Evolutionary conservation across 2,888 invertebrate genomes (phyloP).

Genomic region (Phasia obesa): DNA sequence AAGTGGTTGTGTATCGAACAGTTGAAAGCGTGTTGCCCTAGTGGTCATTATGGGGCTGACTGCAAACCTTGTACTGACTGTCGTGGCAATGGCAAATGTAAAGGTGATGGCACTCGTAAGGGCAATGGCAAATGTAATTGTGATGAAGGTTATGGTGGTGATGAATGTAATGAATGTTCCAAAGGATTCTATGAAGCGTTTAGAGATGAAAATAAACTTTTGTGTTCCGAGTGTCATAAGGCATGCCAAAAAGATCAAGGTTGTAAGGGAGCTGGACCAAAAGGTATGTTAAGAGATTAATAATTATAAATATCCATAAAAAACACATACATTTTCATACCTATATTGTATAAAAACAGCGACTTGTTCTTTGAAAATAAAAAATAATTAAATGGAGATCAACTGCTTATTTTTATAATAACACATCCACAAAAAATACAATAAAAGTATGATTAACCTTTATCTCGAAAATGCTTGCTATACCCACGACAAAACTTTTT

Average conservation of each 20-base stretch:
- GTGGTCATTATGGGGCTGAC: conserved; percentile 90
- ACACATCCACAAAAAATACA: no score
- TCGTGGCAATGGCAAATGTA: conserved; percentile 88
- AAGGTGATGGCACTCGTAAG: conserved; percentile 94
- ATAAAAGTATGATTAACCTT: no score
- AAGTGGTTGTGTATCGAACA: conserved; percentile 91
- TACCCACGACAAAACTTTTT: no score
- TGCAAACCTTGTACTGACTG: conserved; percentile 94
- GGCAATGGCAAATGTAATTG: conserved; percentile 96
- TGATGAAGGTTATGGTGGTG: conserved; percentile 91
- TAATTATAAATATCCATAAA: no score
- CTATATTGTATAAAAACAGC: no score
- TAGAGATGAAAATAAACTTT: conserved; percentile 87
- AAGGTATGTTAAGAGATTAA: conserved; percentile 81
- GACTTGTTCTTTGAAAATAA: no score
- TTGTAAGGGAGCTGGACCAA: conserved; percentile 87
- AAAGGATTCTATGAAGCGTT: conserved; percentile 89
- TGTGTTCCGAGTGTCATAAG: conserved; percentile 90
- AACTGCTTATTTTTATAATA: no score
- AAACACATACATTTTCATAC: no score
- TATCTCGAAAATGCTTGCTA: no score
- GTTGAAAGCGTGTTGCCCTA: conserved; percentile 91
- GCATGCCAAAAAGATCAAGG: conserved; percentile 89
- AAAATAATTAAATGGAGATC: no score
- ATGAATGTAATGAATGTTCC: conserved; percentile 90